Evolutionary conservation across 2,888 invertebrate genomes (phyloP), one percentile per base, ranked within the genome.

Genomic region (Ferrisia virgata): DNA sequence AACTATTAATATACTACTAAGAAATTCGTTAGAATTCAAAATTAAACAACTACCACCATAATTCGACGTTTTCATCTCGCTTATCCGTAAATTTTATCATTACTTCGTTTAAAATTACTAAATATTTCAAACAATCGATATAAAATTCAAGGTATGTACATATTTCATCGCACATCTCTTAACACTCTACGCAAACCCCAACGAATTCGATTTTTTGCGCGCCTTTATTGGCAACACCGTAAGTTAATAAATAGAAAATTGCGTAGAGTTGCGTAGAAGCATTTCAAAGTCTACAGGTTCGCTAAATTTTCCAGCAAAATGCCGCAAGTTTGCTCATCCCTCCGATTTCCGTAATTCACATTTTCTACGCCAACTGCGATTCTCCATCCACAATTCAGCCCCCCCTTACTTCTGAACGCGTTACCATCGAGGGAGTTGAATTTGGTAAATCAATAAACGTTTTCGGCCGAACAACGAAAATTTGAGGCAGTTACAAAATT

Each of bases 241-340:
- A 53, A n/a, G n/a, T n/a, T n/a, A n/a, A 53, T 28, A 18, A 47
- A 80, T 80, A 80, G 22, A 64, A 82, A 82, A 82, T 82, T 82
- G 82, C 82, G 82, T 82, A 69, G 33, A 82, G 31, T 22, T 47
- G 81, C 81, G 64, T 82, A 64, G 64, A 58, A 64, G 13, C 22
- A 25, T 22, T 43, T 40, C 33, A 79, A 53, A 80, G 47, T 31
- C 80, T 47, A 80, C 80, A 80, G 80, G 80, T 80, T 80, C 31
- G 11, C 80, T n/a, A 53, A 80, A 80, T 53, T 31, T 80, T 80
- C 18, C 31, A 78, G 31, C 43, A 6, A 25, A 28, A 40, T 22
- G 40, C 18, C 72, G 36, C 36, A 43, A 31, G 43, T 47, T 79
- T 15, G 18, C 43, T 25, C 43, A 36, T 76, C 72, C 72, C 72